Percentiles rank a stretch among this genome's conserved stretches.
These are phyloP conservation scores for Malthinus seriepunctatus DNA, from an alignment of 2,888 invertebrate species.

Conservation along the genomic window DNA sequence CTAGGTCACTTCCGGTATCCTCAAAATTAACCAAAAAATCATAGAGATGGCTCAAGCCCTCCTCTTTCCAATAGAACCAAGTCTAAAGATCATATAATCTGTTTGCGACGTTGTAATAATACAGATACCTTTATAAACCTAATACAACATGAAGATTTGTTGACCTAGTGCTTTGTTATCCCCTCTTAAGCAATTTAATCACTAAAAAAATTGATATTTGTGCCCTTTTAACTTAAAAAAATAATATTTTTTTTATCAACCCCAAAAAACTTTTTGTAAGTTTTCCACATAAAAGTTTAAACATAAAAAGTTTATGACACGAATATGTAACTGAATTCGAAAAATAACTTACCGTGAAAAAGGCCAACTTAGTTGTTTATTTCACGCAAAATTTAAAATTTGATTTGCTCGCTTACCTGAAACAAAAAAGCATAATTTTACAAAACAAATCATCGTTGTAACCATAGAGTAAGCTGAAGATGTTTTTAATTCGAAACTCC, in stretches of 20 bases:
- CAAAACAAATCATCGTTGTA: neutral
- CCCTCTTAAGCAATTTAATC: too few relatives aligned
- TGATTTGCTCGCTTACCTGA: constrained; percentile 23
- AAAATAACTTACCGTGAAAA: neutral
- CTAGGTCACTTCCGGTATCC: too few relatives aligned
- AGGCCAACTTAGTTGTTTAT: constrained; percentile 9
- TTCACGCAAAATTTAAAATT: constrained; percentile 10
- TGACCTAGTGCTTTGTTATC: too few relatives aligned
- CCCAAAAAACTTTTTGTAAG: constrained; percentile 6
- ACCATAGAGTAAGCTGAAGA: neutral
- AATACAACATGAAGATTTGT: too few relatives aligned
- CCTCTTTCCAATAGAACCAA: too few relatives aligned
- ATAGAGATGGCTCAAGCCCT: too few relatives aligned
- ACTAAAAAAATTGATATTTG: too few relatives aligned
- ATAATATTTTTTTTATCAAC: constrained; percentile 1
- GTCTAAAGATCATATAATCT: too few relatives aligned
- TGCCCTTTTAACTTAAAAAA: neutral
- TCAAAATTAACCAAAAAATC: too few relatives aligned
- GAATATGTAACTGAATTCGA: constrained; percentile 3
- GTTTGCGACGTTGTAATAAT: too few relatives aligned
- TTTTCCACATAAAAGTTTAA: constrained; percentile 12
- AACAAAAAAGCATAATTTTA: constrained; percentile 11
- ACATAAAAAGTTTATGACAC: constrained; percentile 7
- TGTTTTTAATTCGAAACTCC: neutral
- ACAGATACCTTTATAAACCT: too few relatives aligned